Base-by-base conservation (phyloP, 2,113 vertebrate genomes). In the Antechinus stuartii region DNA sequence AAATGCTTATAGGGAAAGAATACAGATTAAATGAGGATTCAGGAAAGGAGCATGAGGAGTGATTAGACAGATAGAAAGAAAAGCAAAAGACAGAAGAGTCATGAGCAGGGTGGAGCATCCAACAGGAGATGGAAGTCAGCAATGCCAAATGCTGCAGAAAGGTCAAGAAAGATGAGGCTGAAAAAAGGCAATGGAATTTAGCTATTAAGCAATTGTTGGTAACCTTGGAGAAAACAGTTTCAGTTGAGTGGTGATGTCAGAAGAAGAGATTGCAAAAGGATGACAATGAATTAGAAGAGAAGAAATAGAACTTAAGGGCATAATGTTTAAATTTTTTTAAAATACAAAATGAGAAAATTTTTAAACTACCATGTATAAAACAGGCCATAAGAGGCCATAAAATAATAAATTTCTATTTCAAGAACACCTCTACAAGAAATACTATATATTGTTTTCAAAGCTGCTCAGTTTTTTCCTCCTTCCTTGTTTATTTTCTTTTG, bases 201-300 rank as follows among this genome's bases (percentile, higher is more conserved):
- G n/a, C n/a, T 84, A 84, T 84, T 84, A 84, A 84, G 68, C 68
- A 84, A 84, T 76, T 84, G n/a, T 84, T 84, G 68, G 68, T 84
- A 84, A 84, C 68, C n/a, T 42, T 84, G 68, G 68, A 84, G n/a
- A 84, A 84, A 84, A 84, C 68, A 84, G 68, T 76, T 76, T 76
- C 61, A 76, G 14, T n/a, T 76, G 35, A 84, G 16, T 84, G n/a
- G 68, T 84, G 68, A 84, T 84, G 68, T 84, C 68, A 42, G 68
- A 76, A 16, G 61, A 84, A 84, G 7, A 42, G 68, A 84, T 42
- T 84, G 68, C 68, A 84, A 42, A 84, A 84, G n/a, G 68, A 42
- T 42, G n/a, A 84, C n/a, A 84, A 84, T 84, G 68, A 42, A 22
- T 84, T n/a, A 23, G 35, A 84, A 84, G n/a, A 84, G 19, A 84